Base-by-base conservation (phyloP, 2,888 invertebrate species). In the Leptopilina myrica region DNA sequence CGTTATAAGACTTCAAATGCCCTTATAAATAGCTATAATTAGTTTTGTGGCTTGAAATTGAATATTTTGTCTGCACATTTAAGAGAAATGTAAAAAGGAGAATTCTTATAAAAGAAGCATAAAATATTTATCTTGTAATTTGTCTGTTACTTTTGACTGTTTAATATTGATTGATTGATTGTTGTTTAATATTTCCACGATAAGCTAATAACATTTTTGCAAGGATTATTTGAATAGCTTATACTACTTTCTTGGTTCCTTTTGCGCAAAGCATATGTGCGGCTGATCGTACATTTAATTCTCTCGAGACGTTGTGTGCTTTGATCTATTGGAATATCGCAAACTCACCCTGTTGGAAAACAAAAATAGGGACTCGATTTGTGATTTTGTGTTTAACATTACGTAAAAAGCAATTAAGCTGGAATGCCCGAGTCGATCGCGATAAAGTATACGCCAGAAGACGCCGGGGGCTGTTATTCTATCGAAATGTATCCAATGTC, bases 341-440 rank as follows among this genome's bases (percentile, higher is more conserved):
- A 84, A 80, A 86, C 84, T 87, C 88, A 87, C 86, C 86, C 87
- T 85, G 84, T 89, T 85, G 89, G 90, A 90, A 89, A 90, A 88
- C 73, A 73, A 59, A 49, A 73, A 73, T 56, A 87, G 82, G 79
- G 83, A 83, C 82, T 82, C 77, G 83, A 83, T 83, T 80, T 81
- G 81, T 82, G 85, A 86, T 85, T 80, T 81, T 80, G 81, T 87
- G 87, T 85, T 90, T 89, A 89, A 85, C 89, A 90, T 90, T 89
- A 88, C 88, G 88, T 88, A 90, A 91, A 91, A 91, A 90, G 88
- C 90, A 91, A 91, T 91, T 90, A 90, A 89, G 84, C 83, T 86
- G 86, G 90, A 90, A 91, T 91, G 88, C 87, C 80, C 53, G 73
- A 76, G 79, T 77, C 59, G 73, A 64, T 81, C 76, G 81, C 80